Evolutionary conservation across 1,140 invertebrate species (phyloP).

Genomic region (Triops cancriformis): DNA sequence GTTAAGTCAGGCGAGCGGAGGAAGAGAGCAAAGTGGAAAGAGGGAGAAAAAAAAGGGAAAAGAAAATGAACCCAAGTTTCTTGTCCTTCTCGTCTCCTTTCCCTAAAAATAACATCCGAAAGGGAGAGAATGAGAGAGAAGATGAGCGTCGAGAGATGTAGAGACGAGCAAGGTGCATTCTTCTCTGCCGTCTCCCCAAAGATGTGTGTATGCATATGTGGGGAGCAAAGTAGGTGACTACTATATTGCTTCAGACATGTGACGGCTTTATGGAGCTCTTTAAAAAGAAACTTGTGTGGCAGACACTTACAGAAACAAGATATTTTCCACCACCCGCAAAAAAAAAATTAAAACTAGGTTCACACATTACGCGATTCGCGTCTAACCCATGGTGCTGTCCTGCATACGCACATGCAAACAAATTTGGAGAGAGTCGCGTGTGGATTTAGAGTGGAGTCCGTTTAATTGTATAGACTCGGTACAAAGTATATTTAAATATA

Average conservation of each 20-base stretch:
- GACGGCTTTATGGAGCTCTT: not conserved
- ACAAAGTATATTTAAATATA: no score
- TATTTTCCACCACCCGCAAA: no score
- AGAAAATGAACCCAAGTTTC: slow-evolving; percentile 1
- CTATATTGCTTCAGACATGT: not conserved
- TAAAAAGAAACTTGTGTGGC: not conserved
- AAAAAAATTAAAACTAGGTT: no score
- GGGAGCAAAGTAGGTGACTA: not conserved
- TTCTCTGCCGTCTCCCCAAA: not conserved
- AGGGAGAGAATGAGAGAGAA: not conserved
- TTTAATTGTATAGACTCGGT: no score
- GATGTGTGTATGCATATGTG: not conserved
- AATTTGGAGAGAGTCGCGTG: no score
- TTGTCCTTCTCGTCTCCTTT: not conserved
- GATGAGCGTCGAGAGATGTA: not conserved
- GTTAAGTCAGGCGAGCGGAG: not conserved
- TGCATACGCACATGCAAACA: no score
- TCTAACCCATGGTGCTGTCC: no score
- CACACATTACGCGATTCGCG: no score
- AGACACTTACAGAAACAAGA: not conserved
- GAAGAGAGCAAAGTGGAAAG: not conserved
- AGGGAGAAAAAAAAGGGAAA: not conserved
- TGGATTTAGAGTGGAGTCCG: no score
- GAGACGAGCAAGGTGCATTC: slow-evolving; percentile 12
- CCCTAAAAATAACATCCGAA: not conserved